Conservation (phyloP, 2,113 vertebrate species). For the Pelvicachromis taeniatus region DNA sequence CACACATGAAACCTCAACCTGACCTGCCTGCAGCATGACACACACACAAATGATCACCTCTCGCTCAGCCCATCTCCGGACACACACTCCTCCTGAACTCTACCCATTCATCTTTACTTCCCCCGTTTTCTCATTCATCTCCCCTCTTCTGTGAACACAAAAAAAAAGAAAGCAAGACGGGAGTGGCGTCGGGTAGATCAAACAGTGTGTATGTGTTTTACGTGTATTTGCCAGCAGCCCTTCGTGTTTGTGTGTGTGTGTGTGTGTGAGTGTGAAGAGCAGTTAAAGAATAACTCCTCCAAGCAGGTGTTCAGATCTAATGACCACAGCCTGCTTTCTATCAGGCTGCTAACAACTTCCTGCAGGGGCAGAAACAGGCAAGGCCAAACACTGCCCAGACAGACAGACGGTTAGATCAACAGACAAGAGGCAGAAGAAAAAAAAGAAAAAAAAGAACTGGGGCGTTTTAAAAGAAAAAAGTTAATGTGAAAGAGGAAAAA, state of each 20-base stretch:
- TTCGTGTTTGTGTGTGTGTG: background rate
- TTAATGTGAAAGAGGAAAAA: background rate
- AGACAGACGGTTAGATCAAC: slow-evolving; percentile 36
- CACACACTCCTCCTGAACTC: slow-evolving; percentile 2
- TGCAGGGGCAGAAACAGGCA: slow-evolving; percentile 55
- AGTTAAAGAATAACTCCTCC: slow-evolving; percentile 70
- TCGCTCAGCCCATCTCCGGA: slow-evolving; percentile 30
- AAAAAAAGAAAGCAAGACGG: slow-evolving; percentile 30
- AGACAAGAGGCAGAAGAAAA: slow-evolving; percentile 3
- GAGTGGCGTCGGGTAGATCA: slow-evolving; percentile 52
- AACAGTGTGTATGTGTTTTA: slow-evolving; percentile 28
- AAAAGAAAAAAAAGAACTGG: background rate
- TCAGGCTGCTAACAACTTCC: slow-evolving; percentile 66
- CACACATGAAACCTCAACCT: slow-evolving; percentile 2
- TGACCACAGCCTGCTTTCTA: slow-evolving; percentile 65
- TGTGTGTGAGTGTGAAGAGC: slow-evolving; percentile 42
- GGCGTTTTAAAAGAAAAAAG: background rate
- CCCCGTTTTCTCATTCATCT: slow-evolving; percentile 47
- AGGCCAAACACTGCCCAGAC: slow-evolving; percentile 62
- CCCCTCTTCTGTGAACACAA: slow-evolving; percentile 35
- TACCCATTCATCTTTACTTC: slow-evolving; percentile 40
- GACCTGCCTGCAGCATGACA: slow-evolving; percentile 33
- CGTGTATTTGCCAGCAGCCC: slow-evolving; percentile 16
- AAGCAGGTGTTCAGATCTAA: slow-evolving; percentile 69
- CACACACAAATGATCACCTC: slow-evolving; percentile 27